Base-by-base conservation (phyloP, 2,113 vertebrate genomes). In the Scomber colias region DNA sequence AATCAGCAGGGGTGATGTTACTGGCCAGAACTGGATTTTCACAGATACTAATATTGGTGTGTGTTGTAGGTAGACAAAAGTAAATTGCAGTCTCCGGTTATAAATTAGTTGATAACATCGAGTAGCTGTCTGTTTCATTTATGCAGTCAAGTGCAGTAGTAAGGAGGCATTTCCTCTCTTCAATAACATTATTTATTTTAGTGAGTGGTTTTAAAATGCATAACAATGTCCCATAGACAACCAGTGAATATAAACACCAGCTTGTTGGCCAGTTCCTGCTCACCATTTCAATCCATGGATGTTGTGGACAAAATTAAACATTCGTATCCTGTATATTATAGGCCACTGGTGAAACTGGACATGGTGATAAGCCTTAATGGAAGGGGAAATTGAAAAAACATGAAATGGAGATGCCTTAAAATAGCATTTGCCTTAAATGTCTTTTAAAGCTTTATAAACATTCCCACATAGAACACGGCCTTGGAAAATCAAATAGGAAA, bases 101-200 rank as follows among this genome's bases (percentile, higher is more conserved):
- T 51, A 40, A 7, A 40, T 40, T 40, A 40, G 35, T 40, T 40
- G 35, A 13, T 15, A 13, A n/a, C 46, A 62, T 11, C 24, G 21
- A 60, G 55, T 48, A 80, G 53, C 21, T 46, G 62, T 48, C 40
- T 19, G 78, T 14, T 57, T 56, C 3, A 62, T 62, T 64, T 49
- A 15, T 71, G 5, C 49, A 19, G 49, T 55, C 3, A 60, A 48
- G 15, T 49, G 5, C 16, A 24, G 19, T 27, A 53, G 48, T 19
- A 12, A 17, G 53, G 4, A 55, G 21, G 54, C 14, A 17, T 56
- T 63, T 59, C 57, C 46, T 76, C 30, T 35, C 11, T 30, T 55
- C 45, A 51, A n/a, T 31, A 45, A 0, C 44, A 14, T 19, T 61
- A 15, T 40, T 24, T 59, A 31, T 71, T 70, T 56, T 63, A 10